A percentile compares a stretch with the other conserved stretches of the same genome.
phyloP scores from a whole-genome alignment of 92 coral and sea anemone genomes.

The Parazoanthus darwini region DNA sequence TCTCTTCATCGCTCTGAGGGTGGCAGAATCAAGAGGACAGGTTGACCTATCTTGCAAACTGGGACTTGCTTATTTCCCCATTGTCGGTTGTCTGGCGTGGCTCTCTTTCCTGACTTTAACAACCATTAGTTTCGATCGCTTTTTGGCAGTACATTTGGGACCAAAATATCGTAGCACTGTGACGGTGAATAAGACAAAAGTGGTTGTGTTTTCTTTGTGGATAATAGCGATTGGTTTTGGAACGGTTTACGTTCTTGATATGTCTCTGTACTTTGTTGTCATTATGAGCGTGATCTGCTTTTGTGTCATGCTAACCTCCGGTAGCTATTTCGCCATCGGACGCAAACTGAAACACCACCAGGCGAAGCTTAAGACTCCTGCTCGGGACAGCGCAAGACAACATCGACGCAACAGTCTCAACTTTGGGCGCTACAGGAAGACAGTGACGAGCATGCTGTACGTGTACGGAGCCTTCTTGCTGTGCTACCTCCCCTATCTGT shows the following conservation, averaged over 20 bases:
- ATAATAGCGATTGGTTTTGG: conserved; percentile 54
- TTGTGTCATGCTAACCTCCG: conserved; percentile 47
- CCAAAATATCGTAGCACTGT: conserved; percentile 50
- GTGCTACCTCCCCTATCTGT: conserved; percentile 61
- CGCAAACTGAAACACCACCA: conserved; percentile 53
- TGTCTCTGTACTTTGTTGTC: conserved; percentile 48
- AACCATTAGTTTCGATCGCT: conserved; percentile 54
- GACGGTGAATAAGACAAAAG: conserved; percentile 40
- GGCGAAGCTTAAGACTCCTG: conserved; percentile 45
- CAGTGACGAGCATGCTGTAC: conserved; percentile 59
- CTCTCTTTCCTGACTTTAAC: conserved; percentile 60
- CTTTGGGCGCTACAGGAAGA: conserved; percentile 60
- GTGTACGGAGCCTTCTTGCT: conserved; percentile 61
- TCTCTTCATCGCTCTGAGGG: conserved; percentile 28
- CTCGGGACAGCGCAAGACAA: conserved; percentile 11
- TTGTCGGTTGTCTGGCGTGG: conserved; percentile 26
- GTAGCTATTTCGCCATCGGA: conserved; percentile 55
- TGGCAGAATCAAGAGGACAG: conserved; percentile 12
- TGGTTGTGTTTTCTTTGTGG: conserved; percentile 47
- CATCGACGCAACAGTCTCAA: conserved; percentile 38
- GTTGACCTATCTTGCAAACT: conserved; percentile 23
- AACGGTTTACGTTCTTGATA: conserved; percentile 47
- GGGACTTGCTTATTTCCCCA: conserved; percentile 7
- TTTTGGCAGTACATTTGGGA: conserved; percentile 56
- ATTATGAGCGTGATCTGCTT: conserved; percentile 48